Evolutionary conservation across 2,797 vertebrate species (phyloP).

Genomic region (Mico argentatus): DNA sequence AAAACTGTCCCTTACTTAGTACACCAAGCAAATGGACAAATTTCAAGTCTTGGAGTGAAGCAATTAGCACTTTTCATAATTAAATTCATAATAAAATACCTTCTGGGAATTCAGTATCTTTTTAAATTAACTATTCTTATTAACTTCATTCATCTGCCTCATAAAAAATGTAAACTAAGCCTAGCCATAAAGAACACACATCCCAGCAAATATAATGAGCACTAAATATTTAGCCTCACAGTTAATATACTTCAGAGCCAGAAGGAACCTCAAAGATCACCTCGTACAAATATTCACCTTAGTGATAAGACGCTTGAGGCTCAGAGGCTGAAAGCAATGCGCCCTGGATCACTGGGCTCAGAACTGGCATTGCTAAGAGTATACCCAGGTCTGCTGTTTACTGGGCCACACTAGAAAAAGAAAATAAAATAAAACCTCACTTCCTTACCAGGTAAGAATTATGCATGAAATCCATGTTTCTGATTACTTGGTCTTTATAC

Average conservation of each 20-base stretch:
- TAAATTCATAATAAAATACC: conserved; percentile 46
- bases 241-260: not conserved
- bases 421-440: not conserved
- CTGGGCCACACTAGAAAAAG: not conserved
- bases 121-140: conserved; percentile 61
- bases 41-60: conserved; percentile 14
- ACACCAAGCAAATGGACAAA: not conserved
- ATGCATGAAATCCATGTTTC: not conserved
- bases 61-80: conserved; percentile 25
- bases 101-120: conserved; percentile 32
- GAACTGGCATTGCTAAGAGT: not conserved
- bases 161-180: conserved; percentile 24
- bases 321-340: not conserved
- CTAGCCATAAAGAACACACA: not conserved
- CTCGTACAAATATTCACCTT: not conserved
- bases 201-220: conserved; percentile 8
- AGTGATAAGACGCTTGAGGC: not conserved
- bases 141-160: conserved; percentile 51
- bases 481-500: not conserved
- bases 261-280: not conserved
- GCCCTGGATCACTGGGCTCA: not conserved
- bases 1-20: not conserved
- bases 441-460: not conserved
- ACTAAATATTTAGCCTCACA: not conserved
- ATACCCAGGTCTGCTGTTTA: not conserved